Evolutionary conservation across 2,113 vertebrate genomes (phyloP).

Genomic region (Ceratotherium simum): DNA sequence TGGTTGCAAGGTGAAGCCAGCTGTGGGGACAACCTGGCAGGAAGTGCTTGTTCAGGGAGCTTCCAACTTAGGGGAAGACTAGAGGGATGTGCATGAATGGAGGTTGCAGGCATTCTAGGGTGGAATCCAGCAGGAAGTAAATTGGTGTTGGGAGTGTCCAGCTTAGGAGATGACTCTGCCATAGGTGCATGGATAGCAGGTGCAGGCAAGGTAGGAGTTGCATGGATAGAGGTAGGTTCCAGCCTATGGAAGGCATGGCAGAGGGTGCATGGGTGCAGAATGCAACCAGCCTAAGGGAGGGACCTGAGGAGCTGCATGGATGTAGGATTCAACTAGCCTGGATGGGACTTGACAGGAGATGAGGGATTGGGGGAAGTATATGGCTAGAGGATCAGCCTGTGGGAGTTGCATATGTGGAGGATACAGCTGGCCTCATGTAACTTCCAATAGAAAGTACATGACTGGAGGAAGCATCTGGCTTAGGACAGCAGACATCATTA

Average conservation of each 20-base stretch:
- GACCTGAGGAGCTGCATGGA: background rate
- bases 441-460: background rate
- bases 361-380: background rate
- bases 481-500: background rate
- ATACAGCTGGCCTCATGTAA: background rate
- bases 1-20: background rate
- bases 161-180: background rate
- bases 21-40: background rate
- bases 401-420: background rate
- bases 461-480: no score
- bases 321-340: background rate
- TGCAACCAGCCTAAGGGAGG: background rate
- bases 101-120: background rate
- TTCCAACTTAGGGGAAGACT: background rate
- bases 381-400: background rate
- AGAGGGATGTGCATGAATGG: background rate
- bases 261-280: no score
- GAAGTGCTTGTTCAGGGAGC: background rate
- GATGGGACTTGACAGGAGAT: background rate
- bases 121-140: background rate
- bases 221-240: background rate
- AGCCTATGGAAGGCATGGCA: background rate
- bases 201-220: background rate
- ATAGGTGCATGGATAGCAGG: background rate
- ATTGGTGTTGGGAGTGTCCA: background rate